Evolutionary conservation across 2,113 vertebrate genomes (phyloP).

Genomic region (Mungos mungo): DNA sequence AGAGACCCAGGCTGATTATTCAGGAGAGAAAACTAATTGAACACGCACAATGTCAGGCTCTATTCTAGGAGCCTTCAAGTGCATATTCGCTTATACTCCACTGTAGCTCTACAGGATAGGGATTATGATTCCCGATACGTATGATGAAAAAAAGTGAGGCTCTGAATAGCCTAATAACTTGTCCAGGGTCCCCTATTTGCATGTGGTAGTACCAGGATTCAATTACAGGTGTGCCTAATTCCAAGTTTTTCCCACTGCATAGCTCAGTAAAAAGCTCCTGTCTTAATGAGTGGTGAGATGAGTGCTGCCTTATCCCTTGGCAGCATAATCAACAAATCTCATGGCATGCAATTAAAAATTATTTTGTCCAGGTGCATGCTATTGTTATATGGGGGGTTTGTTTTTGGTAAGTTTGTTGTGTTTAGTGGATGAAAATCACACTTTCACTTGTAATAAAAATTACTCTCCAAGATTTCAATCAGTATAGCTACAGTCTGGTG

Average conservation of each 20-base stretch:
- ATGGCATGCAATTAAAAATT: conserved; percentile 37
- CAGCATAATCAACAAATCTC: conserved; percentile 32
- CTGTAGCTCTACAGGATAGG: not conserved
- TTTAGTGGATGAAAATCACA: not conserved
- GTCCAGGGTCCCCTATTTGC: not conserved
- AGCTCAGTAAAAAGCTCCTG: not conserved
- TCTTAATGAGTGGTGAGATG: not conserved
- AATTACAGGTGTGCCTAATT: not conserved
- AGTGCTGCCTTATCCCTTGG: not conserved
- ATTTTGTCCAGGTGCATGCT: not conserved
- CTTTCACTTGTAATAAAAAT: not conserved
- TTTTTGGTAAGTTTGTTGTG: not conserved
- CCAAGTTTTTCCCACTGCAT: not conserved
- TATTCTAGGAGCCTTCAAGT: not conserved
- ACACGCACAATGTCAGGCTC: not conserved
- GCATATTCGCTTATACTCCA: not conserved
- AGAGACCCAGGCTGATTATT: not conserved
- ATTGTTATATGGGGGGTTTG: not conserved
- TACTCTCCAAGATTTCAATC: not conserved
- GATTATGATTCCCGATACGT: not conserved
- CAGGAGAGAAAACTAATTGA: not conserved
- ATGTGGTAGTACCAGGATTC: not conserved
- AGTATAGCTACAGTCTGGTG: not conserved
- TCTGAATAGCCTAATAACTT: not conserved
- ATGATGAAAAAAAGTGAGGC: not conserved